These are phyloP conservation scores for Podocnemis expansa DNA, from an alignment of 2,113 vertebrate species.

Conservation along the genomic window DNA sequence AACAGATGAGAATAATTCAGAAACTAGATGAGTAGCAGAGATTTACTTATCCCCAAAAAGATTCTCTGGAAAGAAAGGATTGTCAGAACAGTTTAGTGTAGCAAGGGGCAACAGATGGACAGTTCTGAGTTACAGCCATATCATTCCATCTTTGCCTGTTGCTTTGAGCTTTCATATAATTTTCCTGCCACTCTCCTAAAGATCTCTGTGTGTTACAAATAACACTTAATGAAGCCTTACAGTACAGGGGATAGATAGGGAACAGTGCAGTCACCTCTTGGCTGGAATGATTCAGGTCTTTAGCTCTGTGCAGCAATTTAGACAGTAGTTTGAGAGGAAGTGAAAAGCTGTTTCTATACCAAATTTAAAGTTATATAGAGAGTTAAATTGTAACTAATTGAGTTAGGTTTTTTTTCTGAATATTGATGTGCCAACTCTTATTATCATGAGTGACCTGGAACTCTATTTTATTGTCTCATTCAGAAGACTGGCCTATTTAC, in stretches of 20 bases:
- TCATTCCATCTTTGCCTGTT: not conserved
- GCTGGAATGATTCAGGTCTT: accelerated
- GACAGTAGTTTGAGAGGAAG: not conserved
- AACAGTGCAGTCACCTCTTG: not conserved
- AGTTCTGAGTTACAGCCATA: not conserved
- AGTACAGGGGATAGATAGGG: not conserved
- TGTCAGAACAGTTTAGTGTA: not conserved
- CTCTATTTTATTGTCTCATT: not conserved
- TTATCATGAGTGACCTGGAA: not conserved
- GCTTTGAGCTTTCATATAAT: not conserved
- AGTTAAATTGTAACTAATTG: not conserved
- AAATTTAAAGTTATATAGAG: not conserved
- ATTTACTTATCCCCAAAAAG: not conserved
- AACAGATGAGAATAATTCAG: not conserved
- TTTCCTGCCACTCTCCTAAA: not conserved
- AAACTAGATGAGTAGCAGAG: not conserved
- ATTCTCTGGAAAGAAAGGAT: not conserved
- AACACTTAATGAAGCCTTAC: not conserved
- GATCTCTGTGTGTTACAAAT: not conserved
- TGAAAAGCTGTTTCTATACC: not conserved
- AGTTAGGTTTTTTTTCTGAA: not conserved
- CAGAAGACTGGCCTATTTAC: not conserved
- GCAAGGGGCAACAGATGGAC: not conserved
- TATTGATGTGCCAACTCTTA: not conserved
- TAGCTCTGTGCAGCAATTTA: not conserved